Base-by-base conservation (phyloP, 2,113 vertebrate genomes). In the Pangasianodon gigas region DNA sequence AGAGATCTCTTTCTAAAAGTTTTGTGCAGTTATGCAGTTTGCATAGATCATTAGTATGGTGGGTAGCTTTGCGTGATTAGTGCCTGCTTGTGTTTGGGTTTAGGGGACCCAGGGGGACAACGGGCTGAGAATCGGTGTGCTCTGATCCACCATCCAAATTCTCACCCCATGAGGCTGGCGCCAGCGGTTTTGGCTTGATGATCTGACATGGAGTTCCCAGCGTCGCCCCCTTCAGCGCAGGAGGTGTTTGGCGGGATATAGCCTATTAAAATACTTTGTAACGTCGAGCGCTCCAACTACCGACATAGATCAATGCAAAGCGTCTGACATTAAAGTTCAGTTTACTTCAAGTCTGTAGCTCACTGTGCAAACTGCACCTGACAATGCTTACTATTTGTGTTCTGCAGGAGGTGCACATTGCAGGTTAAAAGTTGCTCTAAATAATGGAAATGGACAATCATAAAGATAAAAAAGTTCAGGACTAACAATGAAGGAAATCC, bases 71-170 rank as follows among this genome's bases (percentile, higher is more conserved):
- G 91, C 32, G 54, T 90, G 79, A 85, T 87, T 92, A 13, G 4
- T 29, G 52, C 71, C 21, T 91, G 54, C 58, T 86, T 88, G 44
- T 65, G 54, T 90, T 89, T 89, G 51, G 46, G 90, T 86, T 95
- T 89, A 95, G 85, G 79, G 37, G 90, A 94, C 95, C 92, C 93
- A 90, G 84, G 94, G 93, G 95, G 84, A 90, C 89, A 14, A 32
- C 24, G 65, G 56, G 54, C 2, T 87, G 81, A 13, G 54, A 60
- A 26, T 87, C 80, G 67, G 88, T 89, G 37, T 13, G 32, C 93
- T 95, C 90, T 94, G 94, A 95, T 95, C 92, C 94, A 54, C 54
- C 83, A 18, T 32, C 82, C 92, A 94, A 90, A 95, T 94, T 91
- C 91, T 93, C 91, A 91, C 94, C 84, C 85, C 87, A 86, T 91